These are phyloP conservation scores for Tetragonula carbonaria DNA, from an alignment of 2,888 invertebrate species.

Conservation along the genomic window DNA sequence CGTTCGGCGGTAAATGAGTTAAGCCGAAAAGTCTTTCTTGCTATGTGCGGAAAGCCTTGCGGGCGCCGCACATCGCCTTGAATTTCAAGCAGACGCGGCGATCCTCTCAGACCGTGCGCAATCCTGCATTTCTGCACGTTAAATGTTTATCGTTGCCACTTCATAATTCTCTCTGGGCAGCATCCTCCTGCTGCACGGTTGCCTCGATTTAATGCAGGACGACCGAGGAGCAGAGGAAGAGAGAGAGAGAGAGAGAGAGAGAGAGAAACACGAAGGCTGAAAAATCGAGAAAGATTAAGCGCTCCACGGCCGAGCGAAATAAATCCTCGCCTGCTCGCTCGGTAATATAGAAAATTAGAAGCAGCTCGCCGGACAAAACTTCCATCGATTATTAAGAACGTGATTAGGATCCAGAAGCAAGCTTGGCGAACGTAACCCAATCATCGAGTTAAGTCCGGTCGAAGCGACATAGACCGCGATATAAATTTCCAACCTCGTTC, in stretches of 20 bases:
- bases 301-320: constrained; percentile 8
- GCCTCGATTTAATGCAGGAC: constrained; percentile 24
- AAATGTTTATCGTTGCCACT: constrained; percentile 59
- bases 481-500: constrained; percentile 11
- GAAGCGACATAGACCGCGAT: constrained; percentile 12
- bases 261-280: background rate
- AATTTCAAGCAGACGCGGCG: constrained; percentile 69
- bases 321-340: background rate
- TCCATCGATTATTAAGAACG: constrained; percentile 59
- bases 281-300: constrained; percentile 22
- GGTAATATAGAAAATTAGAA: constrained; percentile 29
- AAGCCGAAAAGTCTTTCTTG: constrained; percentile 66
- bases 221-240: background rate
- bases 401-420: constrained; percentile 36
- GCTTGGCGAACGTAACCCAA: constrained; percentile 8
- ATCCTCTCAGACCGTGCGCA: constrained; percentile 42
- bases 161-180: constrained; percentile 45
- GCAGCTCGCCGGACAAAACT: constrained; percentile 13
- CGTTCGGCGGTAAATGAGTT: constrained; percentile 68
- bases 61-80: constrained; percentile 60
- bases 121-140: constrained; percentile 42
- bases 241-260: too few species aligned
- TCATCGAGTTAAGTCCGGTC: constrained; percentile 17
- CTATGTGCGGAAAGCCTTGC: constrained; percentile 21
- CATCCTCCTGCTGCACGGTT: background rate